These are phyloP conservation scores for Hemibagrus guttatus DNA, from an alignment of 2,797 vertebrate species.

Conservation along the genomic window DNA sequence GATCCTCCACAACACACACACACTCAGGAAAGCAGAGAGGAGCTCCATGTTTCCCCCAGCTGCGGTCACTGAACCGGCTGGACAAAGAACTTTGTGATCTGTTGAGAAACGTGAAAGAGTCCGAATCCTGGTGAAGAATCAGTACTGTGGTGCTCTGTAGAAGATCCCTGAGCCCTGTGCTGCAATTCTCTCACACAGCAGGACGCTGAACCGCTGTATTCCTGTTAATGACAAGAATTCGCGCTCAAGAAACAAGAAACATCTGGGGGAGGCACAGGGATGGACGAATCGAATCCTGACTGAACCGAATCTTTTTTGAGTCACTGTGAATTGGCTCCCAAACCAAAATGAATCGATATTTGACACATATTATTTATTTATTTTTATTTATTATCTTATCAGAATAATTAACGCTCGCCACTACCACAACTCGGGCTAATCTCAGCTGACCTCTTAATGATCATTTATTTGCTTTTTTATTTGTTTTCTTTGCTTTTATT, in stretches of 20 bases:
- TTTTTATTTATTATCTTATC: neutral
- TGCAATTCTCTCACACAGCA: neutral
- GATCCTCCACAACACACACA: constrained; percentile 58
- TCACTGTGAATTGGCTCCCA: neutral
- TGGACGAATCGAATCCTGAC: neutral
- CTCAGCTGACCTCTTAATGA: neutral
- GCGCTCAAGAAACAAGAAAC: constrained; percentile 68
- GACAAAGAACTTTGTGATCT: constrained; percentile 4
- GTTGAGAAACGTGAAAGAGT: neutral
- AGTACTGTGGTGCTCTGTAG: neutral
- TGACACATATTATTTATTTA: neutral
- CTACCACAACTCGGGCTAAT: neutral
- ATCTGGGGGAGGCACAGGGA: constrained; percentile 71
- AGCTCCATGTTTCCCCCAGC: constrained; percentile 63
- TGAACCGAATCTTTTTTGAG: constrained; percentile 17
- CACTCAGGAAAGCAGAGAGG: constrained; percentile 60
- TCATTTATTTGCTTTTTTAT: neutral
- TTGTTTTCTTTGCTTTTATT: too few species aligned
- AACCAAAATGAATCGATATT: neutral
- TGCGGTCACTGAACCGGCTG: neutral
- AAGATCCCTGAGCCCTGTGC: neutral
- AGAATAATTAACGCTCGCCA: neutral
- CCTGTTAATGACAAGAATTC: constrained; percentile 31
- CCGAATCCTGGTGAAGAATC: neutral
- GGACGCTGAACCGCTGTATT: constrained; percentile 1